Conservation (phyloP, 1,140 invertebrate species). For the Copidosoma floridanum region DNA sequence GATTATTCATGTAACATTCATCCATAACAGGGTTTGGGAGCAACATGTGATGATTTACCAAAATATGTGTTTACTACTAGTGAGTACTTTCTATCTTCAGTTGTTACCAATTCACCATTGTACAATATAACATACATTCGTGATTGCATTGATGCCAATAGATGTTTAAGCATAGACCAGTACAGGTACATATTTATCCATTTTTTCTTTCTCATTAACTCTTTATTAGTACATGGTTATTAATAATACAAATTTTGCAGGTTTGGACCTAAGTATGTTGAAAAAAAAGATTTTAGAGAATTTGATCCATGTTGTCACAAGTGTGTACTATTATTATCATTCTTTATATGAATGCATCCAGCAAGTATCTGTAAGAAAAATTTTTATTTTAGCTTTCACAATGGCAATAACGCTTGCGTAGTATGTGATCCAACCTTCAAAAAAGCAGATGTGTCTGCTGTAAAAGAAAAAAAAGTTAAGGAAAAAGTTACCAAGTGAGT, state of each 20-base stretch:
- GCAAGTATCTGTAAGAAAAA: background rate
- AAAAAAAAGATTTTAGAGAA: slow-evolving; percentile 18
- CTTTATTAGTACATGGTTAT: background rate
- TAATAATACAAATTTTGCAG: slow-evolving; percentile 1
- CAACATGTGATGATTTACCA: slow-evolving; percentile 8
- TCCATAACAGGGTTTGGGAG: too few relatives aligned
- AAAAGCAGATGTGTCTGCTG: background rate
- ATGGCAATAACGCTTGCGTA: slow-evolving; percentile 5
- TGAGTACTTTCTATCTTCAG: slow-evolving; percentile 7
- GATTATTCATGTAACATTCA: too few relatives aligned
- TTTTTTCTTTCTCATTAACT: background rate
- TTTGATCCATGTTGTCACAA: slow-evolving; percentile 23
- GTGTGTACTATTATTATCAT: slow-evolving; percentile 12
- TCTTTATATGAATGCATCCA: too few relatives aligned
- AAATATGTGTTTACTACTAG: slow-evolving; percentile 15
- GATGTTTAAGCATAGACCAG: slow-evolving; percentile 19
- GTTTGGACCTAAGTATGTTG: slow-evolving; percentile 3
- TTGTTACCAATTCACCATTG: background rate
- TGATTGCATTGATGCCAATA: slow-evolving; percentile 25
- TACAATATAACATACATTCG: slow-evolving; percentile 22
- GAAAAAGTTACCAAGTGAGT: background rate
- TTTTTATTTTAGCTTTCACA: slow-evolving; percentile 20
- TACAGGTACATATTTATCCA: slow-evolving; percentile 19
- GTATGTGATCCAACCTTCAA: slow-evolving; percentile 15
- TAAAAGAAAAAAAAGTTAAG: background rate